Percentiles rank a stretch among this genome's conserved stretches.
Evolutionary conservation across 2,113 vertebrate genomes (phyloP).

Genomic region (Oxyruncus cristatus): DNA sequence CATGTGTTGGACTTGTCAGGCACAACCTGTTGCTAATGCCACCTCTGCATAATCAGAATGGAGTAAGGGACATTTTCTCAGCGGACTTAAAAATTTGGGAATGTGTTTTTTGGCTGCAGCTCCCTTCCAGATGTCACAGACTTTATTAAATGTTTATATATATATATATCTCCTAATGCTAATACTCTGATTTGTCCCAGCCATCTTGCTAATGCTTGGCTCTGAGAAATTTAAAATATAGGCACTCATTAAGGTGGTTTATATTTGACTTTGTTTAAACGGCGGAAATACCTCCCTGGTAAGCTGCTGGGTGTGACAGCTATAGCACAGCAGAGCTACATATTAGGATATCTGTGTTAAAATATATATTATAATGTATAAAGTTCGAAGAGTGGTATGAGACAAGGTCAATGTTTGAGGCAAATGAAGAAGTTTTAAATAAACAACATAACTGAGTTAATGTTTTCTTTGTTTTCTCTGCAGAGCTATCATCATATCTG

Average conservation of each 20-base stretch:
- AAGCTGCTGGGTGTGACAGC: not conserved
- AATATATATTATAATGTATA: not conserved
- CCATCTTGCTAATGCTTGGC: not conserved
- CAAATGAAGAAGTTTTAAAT: not conserved
- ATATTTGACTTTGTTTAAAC: not conserved
- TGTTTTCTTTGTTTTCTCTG: not conserved
- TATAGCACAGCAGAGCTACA: not conserved
- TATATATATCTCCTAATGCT: not conserved
- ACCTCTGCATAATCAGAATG: not conserved
- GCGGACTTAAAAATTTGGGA: not conserved
- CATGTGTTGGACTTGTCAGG: rapidly evolving
- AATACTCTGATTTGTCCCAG: not conserved
- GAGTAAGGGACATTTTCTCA: not conserved
- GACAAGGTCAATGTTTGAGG: not conserved
- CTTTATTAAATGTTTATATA: not conserved
- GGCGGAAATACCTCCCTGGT: not conserved
- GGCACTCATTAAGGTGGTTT: not conserved
- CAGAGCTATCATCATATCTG: slow-evolving; percentile 97
- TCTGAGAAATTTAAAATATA: not conserved
- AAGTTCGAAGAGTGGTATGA: not conserved
- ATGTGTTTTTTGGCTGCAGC: not conserved
- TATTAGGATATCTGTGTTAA: not conserved
- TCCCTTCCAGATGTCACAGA: not conserved
- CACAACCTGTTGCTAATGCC: not conserved
- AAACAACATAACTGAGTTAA: rapidly evolving